phyloP scores from a whole-genome alignment of 2,888 invertebrate species.

The Camponotus fellah region DNA sequence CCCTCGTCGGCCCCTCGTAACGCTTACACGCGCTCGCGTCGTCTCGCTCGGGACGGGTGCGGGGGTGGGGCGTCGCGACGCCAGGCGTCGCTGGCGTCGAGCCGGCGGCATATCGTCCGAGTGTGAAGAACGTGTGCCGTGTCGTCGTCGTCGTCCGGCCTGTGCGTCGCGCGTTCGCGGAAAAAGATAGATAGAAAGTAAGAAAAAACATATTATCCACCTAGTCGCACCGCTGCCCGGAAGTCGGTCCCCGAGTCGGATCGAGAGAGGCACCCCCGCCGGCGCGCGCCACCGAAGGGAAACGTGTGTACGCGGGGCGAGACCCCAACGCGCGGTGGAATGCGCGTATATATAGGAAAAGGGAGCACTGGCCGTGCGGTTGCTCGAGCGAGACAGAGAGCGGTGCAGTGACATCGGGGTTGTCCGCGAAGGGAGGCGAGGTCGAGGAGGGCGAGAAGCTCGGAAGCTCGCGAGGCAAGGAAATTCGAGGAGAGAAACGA shows the following conservation, averaged over 20 bases:
- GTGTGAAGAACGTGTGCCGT: constrained; percentile 65
- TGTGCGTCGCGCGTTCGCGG: constrained; percentile 32
- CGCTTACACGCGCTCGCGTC: constrained; percentile 31
- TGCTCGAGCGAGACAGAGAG: constrained; percentile 48
- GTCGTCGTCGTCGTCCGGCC: constrained; percentile 46
- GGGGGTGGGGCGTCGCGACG: constrained; percentile 74
- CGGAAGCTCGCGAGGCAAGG: not conserved
- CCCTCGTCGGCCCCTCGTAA: constrained; percentile 6
- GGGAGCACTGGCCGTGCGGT: constrained; percentile 60
- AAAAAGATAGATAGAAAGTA: not conserved
- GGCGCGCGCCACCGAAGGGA: constrained; percentile 25
- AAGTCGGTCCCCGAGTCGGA: not conserved
- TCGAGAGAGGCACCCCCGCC: not conserved
- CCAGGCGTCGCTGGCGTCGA: constrained; percentile 75
- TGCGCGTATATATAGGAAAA: constrained; percentile 55
- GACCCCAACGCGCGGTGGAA: constrained; percentile 50
- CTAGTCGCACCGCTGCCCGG: not conserved
- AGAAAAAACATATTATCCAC: not conserved
- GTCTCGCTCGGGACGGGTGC: constrained; percentile 12
- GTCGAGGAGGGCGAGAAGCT: constrained; percentile 10
- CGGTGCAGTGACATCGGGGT: constrained; percentile 53
- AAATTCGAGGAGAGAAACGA: not conserved
- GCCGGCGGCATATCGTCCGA: constrained; percentile 74
- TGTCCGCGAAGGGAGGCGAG: constrained; percentile 28
- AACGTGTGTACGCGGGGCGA: constrained; percentile 43